These are phyloP conservation scores for Ophthalmolycus amberensis DNA, from an alignment of 2,113 vertebrate genomes.

Conservation along the genomic window DNA sequence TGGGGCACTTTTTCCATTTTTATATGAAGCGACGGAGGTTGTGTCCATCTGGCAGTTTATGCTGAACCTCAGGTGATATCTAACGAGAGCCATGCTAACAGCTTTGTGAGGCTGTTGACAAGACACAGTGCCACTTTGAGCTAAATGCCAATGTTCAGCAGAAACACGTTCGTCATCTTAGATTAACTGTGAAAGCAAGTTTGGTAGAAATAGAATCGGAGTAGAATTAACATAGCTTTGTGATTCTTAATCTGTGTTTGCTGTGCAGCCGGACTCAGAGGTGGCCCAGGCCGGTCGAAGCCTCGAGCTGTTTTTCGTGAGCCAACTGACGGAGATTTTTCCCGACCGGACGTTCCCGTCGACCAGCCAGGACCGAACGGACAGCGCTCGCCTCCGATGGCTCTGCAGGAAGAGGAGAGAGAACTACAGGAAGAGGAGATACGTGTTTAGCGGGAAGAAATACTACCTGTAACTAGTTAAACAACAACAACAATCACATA, in stretches of 20 bases:
- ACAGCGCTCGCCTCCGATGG: conserved; percentile 84
- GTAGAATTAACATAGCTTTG: no score
- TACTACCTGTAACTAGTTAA: conserved; percentile 54
- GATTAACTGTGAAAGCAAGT: background rate
- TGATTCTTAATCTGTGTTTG: background rate
- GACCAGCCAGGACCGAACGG: conserved; percentile 79
- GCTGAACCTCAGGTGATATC: background rate
- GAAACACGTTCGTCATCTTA: background rate
- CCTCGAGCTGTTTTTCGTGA: conserved; percentile 88
- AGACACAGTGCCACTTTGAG: background rate
- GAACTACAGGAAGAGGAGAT: conserved; percentile 70
- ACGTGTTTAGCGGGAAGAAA: conserved; percentile 77
- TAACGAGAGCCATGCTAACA: background rate
- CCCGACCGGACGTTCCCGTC: conserved; percentile 86
- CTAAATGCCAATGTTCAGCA: background rate
- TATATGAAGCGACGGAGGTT: background rate
- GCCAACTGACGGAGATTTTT: conserved; percentile 88
- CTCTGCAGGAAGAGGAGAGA: conserved; percentile 86
- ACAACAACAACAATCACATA: background rate
- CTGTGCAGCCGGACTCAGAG: conserved; percentile 91
- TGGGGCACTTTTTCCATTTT: background rate
- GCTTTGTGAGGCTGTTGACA: background rate
- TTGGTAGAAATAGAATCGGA: background rate
- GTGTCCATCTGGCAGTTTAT: background rate
- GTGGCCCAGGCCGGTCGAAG: conserved; percentile 91